Percentiles rank a stretch among this genome's conserved stretches.
Evolutionary conservation across 2,113 vertebrate species (phyloP).

Genomic region (Ptyas mucosa): DNA sequence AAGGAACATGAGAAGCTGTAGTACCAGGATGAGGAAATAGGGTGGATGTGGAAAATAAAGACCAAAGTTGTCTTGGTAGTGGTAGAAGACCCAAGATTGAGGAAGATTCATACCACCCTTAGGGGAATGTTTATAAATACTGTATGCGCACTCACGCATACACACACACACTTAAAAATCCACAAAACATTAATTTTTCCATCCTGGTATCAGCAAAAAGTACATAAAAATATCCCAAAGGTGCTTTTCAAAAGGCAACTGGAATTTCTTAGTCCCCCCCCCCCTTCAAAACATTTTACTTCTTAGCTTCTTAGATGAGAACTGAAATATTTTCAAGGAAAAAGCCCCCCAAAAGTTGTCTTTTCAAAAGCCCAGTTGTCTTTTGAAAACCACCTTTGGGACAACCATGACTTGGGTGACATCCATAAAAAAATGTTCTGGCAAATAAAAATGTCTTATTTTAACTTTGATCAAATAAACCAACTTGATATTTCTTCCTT

Average conservation of each 20-base stretch:
- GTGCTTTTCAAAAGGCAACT: no score
- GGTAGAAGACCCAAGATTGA: no score
- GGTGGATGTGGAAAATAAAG: no score
- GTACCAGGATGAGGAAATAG: no score
- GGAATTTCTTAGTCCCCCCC: no score
- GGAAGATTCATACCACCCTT: no score
- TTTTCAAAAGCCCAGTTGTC: neutral
- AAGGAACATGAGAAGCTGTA: no score
- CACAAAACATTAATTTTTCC: neutral
- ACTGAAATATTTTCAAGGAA: neutral
- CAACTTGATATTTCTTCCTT: neutral
- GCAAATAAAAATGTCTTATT: neutral
- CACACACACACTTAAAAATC: neutral
- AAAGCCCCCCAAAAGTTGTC: rapidly evolving
- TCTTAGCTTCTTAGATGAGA: neutral
- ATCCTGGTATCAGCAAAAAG: neutral
- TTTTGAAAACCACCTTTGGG: neutral
- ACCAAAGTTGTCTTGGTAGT: no score
- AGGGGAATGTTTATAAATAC: no score
- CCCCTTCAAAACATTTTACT: no score
- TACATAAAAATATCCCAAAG: neutral
- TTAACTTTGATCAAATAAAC: neutral
- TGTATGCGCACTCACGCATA: no score
- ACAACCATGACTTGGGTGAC: neutral
- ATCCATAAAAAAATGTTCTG: neutral